Base-by-base conservation (phyloP, 2,888 invertebrate species). In the Patella pellucida region DNA sequence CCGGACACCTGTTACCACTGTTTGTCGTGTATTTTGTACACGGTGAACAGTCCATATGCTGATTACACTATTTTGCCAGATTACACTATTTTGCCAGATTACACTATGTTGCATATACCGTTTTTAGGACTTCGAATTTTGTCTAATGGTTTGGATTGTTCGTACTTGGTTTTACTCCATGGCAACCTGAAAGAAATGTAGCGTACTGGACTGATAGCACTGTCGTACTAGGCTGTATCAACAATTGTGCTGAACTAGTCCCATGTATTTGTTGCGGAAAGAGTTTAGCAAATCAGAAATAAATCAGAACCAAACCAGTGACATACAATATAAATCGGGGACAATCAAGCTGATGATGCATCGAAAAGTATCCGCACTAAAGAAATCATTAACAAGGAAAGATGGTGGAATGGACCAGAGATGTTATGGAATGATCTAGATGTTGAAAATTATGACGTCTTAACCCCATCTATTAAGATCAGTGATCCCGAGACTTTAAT, bases 141-240 rank as follows among this genome's bases (percentile, higher is more conserved):
- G n/a, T n/a, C n/a, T n/a, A n/a, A n/a, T n/a, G n/a, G n/a, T n/a
- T n/a, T n/a, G n/a, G n/a, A n/a, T n/a, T n/a, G n/a, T n/a, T n/a
- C n/a, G n/a, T n/a, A n/a, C n/a, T n/a, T n/a, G n/a, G n/a, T n/a
- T n/a, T n/a, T n/a, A n/a, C n/a, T n/a, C n/a, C n/a, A n/a, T n/a
- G n/a, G n/a, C n/a, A n/a, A n/a, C n/a, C n/a, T n/a, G n/a, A n/a
- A n/a, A 19, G 54, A 80, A 5, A 27, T 51, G n/a, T n/a, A n/a
- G n/a, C n/a, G 9, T 82, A 76, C 54, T 81, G 71, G 77, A 77
- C 81, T 41, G 81, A 82, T 69, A 76, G 73, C n/a, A 74, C 41
- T 15, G 73, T 81, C n/a, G 78, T 78, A 9, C 75, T 81, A 15
- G 77, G 77, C 54, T 82, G 78, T 75, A 77, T 81, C 15, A 19